Base-by-base conservation (phyloP, 2,888 invertebrate species). In the Rhaphigaster nebulosa region DNA sequence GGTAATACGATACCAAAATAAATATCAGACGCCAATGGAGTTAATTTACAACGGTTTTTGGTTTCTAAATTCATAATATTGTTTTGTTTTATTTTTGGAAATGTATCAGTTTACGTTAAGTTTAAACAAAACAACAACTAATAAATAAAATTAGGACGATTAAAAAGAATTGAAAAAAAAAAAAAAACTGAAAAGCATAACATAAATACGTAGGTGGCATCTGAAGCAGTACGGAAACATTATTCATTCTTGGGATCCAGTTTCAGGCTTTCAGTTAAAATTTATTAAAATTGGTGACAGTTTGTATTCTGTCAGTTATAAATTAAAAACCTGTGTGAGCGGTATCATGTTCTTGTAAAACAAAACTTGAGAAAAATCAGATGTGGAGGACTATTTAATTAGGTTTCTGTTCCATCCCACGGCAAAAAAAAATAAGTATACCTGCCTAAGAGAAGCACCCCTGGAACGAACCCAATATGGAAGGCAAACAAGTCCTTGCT, bases 401-500 rank as follows among this genome's bases (percentile, higher is more conserved):
- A 76, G 70, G 70, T 76, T 76, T 76, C 70, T 38, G 34, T 76
- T 76, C 38, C 70, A 76, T 38, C 70, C 70, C 38, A 76, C 38
- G 70, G 23, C 70, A 76, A 76, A 65, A 65, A 70, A 34, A 29
- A 65, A 65, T 29, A 65, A 76, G 4, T 76, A 76, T 76, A 76
- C 70, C 70, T 76, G 70, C 15, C 18, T 34, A 5, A 65, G 65
- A 60, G 34, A 18, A 65, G 65, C 15, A 65, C 65, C 29, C 29
- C 29, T 18, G n/a, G n/a, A 13, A n/a, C 10, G 60, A n/a, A 29
- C 65, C 29, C 29, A 34, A 65, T 65, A 65, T 34, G 65, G 65
- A 29, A 34, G 65, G 65, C n/a, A 29, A 65, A 23, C 29, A 29
- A 65, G 65, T 34, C 4, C 38, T 76, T 65, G 13, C 29, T 29